Conservation (phyloP, 2,888 invertebrate genomes). For the Lydus trimaculatus region DNA sequence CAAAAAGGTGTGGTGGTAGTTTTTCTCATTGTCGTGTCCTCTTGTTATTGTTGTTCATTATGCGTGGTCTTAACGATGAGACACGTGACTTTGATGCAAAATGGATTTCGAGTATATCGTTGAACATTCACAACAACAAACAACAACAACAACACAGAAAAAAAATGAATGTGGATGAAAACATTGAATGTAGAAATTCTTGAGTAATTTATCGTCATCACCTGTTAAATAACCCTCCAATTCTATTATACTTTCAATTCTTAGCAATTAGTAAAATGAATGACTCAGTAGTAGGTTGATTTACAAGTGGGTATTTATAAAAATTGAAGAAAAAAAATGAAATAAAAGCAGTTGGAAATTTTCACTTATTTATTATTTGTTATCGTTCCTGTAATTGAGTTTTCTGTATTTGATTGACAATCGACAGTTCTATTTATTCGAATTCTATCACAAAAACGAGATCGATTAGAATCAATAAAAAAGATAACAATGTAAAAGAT, state of each 20-base stretch:
- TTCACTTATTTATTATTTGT: neutral
- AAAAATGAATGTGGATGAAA: conserved; percentile 15
- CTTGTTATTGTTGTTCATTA: conserved; percentile 19
- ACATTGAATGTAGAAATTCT: conserved; percentile 32
- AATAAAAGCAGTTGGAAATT: too few species aligned
- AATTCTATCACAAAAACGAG: neutral
- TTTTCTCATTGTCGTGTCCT: conserved; percentile 12
- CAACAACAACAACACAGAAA: neutral
- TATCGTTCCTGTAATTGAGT: neutral
- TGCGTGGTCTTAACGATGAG: conserved; percentile 39
- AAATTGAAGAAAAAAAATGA: neutral
- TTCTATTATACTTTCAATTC: too few species aligned
- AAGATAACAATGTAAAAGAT: neutral
- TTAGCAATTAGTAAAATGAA: neutral
- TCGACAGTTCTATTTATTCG: neutral
- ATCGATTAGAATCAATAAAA: neutral
- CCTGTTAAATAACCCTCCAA: conserved; percentile 5
- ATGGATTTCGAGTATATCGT: conserved; percentile 36
- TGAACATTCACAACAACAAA: conserved; percentile 28
- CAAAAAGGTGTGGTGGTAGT: conserved; percentile 32
- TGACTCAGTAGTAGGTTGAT: too few species aligned
- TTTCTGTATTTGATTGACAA: neutral
- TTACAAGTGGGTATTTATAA: neutral
- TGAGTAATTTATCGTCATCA: conserved; percentile 13
- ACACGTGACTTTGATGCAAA: conserved; percentile 43